Conservation (phyloP, 2,888 invertebrate species). For the Embidobia sp. region DNA sequence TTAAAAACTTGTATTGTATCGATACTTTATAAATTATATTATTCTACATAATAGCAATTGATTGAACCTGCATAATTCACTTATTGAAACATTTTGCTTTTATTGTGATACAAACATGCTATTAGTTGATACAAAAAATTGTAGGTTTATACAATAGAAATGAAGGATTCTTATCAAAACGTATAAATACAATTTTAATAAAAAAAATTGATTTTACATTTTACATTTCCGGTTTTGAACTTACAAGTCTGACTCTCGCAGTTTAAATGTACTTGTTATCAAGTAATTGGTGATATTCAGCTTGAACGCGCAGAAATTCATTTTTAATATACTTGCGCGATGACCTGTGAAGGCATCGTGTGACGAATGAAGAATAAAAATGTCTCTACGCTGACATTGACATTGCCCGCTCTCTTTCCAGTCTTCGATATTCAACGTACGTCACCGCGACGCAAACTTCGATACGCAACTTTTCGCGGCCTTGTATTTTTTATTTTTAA, state of each 20-base stretch:
- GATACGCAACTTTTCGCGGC: slow-evolving; percentile 6
- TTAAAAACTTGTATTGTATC: too few relatives aligned
- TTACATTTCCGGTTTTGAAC: too few relatives aligned
- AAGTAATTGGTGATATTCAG: slow-evolving; percentile 39
- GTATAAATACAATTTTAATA: too few relatives aligned
- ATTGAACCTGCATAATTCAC: too few relatives aligned
- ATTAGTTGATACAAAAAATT: too few relatives aligned
- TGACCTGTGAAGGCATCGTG: slow-evolving; percentile 59
- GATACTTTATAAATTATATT: too few relatives aligned
- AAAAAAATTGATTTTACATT: too few relatives aligned
- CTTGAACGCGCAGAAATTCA: slow-evolving; percentile 49
- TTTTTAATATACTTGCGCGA: slow-evolving; percentile 51
- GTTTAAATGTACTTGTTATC: slow-evolving; percentile 18
- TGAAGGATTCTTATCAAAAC: too few relatives aligned
- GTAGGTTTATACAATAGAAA: too few relatives aligned
- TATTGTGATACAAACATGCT: too few relatives aligned
- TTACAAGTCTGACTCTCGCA: not conserved
- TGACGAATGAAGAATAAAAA: slow-evolving; percentile 56
- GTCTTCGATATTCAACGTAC: slow-evolving; percentile 46
- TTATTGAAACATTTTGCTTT: too few relatives aligned
- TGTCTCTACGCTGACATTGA: slow-evolving; percentile 60
- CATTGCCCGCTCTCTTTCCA: slow-evolving; percentile 55
- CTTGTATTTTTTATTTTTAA: slow-evolving; percentile 32
- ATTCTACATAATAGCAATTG: too few relatives aligned
- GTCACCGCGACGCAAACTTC: slow-evolving; percentile 21